Evolutionary conservation across 2,797 vertebrate species (phyloP), one percentile per base, ranked within the genome.

Genomic region (Xenentodon cancila): DNA sequence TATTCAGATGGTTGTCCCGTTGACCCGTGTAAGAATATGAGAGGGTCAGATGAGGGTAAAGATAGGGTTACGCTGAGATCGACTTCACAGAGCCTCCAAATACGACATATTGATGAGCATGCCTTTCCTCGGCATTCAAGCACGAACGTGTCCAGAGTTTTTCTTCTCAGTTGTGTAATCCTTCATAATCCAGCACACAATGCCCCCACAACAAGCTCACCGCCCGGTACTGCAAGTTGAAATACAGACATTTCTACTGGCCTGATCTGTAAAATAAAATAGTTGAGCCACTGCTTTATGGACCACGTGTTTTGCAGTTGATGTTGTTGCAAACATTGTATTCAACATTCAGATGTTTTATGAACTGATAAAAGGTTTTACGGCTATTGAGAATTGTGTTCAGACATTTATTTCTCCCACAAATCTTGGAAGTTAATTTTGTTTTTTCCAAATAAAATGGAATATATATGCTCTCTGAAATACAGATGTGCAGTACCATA

Each of bases 71-170:
- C 76, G 73, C 50, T 25, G 17, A 60, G 71, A 68, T 68, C 64
- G 67, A 69, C 62, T 61, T 48, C 44, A 17, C 7, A 17, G 51
- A 67, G 58, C 53, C 73, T 75, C 69, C 65, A 79, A 78, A 77
- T 80, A 76, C 82, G 78, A 73, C 59, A 88, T 76, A 87, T 73
- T 82, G 58, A 86, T 83, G 76, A 87, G 82, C 27, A 9, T 1
- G n/a, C 40, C 56, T 22, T 59, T 27, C n/a, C 20, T 59, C 25
- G 18, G 18, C n/a, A 12, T 67, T 69, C 70, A 81, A 58, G 48
- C 59, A 46, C 64, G 15, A 63, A 63, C 47, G 44, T 46, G 48
- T 57, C 25, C 61, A 68, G 45, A 62, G 15, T 59, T 68, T 57
- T 55, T 19, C 59, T 56, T 63, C 51, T 68, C 17, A 44, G 62